phyloP scores from a whole-genome alignment of 2,113 vertebrate genomes.

The Macrotis lagotis region DNA sequence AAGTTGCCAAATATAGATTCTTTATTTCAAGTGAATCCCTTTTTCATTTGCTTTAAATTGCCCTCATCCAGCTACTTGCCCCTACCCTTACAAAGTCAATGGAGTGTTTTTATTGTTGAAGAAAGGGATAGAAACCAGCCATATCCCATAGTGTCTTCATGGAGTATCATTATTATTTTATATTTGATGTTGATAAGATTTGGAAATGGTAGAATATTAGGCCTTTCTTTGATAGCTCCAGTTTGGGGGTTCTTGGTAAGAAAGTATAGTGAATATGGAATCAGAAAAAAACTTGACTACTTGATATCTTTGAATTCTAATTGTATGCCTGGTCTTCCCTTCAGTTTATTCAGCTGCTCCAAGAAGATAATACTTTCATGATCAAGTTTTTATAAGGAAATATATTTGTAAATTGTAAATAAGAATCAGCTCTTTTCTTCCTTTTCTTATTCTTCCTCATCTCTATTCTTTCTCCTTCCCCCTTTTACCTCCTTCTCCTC shows the following conservation, averaged over 20 bases:
- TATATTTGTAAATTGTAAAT: not conserved
- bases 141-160: not conserved
- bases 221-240: not conserved
- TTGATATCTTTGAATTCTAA: not conserved
- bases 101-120: not conserved
- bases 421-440: not conserved
- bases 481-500: not conserved
- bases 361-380: not conserved
- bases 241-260: not conserved
- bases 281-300: not conserved
- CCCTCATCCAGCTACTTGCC: not conserved
- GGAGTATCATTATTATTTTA: not conserved
- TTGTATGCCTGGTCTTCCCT: not conserved
- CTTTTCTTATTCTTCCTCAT: not conserved
- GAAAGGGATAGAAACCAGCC: fast-evolving
- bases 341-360: not conserved
- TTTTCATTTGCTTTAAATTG: not conserved
- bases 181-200: not conserved
- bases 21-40: fast-evolving
- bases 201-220: not conserved
- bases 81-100: not conserved
- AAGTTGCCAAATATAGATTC: not conserved
- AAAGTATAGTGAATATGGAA: not conserved
- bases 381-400: not conserved
- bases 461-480: not conserved